These are phyloP conservation scores for Sitobion miscanthi DNA, from an alignment of 1,140 invertebrate genomes.

Conservation along the genomic window DNA sequence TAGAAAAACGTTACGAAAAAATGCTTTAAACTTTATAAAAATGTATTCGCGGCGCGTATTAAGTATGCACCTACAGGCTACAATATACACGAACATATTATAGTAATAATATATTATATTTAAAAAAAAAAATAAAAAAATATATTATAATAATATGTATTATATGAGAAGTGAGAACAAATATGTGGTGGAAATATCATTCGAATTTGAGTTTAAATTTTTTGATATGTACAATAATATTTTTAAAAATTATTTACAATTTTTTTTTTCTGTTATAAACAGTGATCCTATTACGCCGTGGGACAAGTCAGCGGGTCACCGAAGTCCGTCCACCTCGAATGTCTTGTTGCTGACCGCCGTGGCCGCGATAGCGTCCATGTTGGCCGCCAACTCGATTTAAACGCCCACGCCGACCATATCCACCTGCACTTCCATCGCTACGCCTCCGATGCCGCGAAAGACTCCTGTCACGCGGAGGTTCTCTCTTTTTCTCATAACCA, in stretches of 20 bases:
- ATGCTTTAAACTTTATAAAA: neutral
- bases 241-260: neutral
- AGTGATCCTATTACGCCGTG: constrained; percentile 31
- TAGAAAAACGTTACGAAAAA: too few species aligned
- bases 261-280: neutral
- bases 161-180: neutral
- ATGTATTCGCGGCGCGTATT: neutral
- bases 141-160: too few species aligned
- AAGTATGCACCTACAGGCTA: too few species aligned
- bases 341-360: constrained; percentile 11
- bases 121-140: too few species aligned
- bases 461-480: neutral
- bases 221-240: neutral
- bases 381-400: neutral
- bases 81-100: too few species aligned
- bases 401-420: neutral
- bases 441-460: neutral
- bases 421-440: neutral
- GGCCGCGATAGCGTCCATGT: neutral
- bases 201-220: neutral
- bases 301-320: constrained; percentile 37
- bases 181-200: too few species aligned
- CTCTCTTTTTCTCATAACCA: too few species aligned
- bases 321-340: neutral
- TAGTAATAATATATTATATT: too few species aligned